Base-by-base conservation (phyloP, 1,140 invertebrate species). In the Penaeus japonicus region DNA sequence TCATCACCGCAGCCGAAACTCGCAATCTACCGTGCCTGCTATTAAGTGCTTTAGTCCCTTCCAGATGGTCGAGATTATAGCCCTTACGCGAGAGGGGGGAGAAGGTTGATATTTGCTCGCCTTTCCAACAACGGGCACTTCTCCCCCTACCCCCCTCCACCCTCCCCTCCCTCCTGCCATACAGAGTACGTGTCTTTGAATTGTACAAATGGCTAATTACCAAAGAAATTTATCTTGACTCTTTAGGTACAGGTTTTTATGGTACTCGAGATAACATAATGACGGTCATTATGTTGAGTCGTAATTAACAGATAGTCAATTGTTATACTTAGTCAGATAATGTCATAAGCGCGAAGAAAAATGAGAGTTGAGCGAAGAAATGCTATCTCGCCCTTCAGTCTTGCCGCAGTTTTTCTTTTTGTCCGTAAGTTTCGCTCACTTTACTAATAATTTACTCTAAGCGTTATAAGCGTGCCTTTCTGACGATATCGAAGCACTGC, bases 191-290 rank as follows among this genome's bases (percentile, higher is more conserved):
- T 83, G 86, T 88, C 86, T 83, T 32, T 83, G 86, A 88, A 83
- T 88, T 75, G 86, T 88, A 88, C 79, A 88, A 88, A 88, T 88
- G 86, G 86, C 65, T 87, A 87, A 87, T 87, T 82, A 87, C 80
- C 4, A 47, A 73, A 62, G 24, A 59, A 88, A 88, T 88, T 75
- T 75, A 88, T 88, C 86, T 83, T 83, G 39, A 82, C 59, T 77
- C 65, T 82, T 81, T 54, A 87, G 85, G 57, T 27, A 55, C 84
- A 27, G 22, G 35, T 82, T 83, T 88, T 88, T 88, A 81, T 87
- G 77, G 78, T 47, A 65, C 39, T 70, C 30, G 55, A 54, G 85
- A 82, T 87, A 81, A 80, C 54, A 57, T 87, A 87, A 87, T 87
- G 85, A 62, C n/a, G 59, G 59, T 70, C 70, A 87, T 87, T 87